phyloP scores from a whole-genome alignment of 2,113 vertebrate species.

The Bos taurus region ARS-UCD2.0 NC_037332.1:88101001-88101500 shows the following conservation, averaged over 20 bases:
- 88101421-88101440: slow-evolving; percentile 81
- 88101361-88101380: not conserved
- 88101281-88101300: not conserved
- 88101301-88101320: not conserved
- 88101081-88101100: not conserved
- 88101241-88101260: not conserved
- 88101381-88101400: not conserved
- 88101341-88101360: not conserved
- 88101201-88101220: not conserved
- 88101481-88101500: slow-evolving; percentile 78
- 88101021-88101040: not conserved
- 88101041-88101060: not conserved
- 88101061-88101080: not conserved
- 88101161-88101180: not conserved
- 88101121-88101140: not conserved
- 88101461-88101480: slow-evolving; percentile 84
- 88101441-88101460: slow-evolving; percentile 84
- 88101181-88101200: not conserved
- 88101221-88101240: not conserved
- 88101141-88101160: too few species aligned
- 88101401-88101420: slow-evolving; percentile 73
- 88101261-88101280: not conserved
- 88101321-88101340: not conserved
- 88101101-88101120: not conserved
- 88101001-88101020: not conserved